These are phyloP conservation scores for Neocloeon triangulifer DNA, from an alignment of 1,140 invertebrate genomes.

Conservation along the genomic window DNA sequence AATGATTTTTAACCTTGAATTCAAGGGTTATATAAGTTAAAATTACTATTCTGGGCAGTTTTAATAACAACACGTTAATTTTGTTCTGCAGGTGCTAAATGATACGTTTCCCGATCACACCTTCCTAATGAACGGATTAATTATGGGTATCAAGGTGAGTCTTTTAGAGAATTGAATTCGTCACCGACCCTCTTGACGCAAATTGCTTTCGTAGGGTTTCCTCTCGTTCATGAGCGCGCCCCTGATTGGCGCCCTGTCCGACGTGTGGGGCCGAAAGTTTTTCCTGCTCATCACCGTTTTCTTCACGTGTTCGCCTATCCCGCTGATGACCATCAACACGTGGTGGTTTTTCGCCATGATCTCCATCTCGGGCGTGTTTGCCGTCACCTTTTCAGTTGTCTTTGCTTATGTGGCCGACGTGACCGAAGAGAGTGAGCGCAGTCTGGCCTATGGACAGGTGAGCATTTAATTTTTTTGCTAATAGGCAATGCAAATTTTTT, in stretches of 20 bases:
- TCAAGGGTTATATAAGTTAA: constrained; percentile 4
- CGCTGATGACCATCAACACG: constrained; percentile 94
- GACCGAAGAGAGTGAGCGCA: constrained; percentile 90
- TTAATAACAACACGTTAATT: too few species aligned
- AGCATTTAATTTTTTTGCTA: too few species aligned
- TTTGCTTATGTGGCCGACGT: constrained; percentile 99
- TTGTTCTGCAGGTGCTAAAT: constrained; percentile 49
- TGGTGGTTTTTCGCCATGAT: constrained; percentile 99
- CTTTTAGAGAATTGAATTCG: neutral
- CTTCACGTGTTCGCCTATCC: constrained; percentile 97
- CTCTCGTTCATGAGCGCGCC: constrained; percentile 93
- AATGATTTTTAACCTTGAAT: neutral
- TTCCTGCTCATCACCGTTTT: constrained; percentile 97
- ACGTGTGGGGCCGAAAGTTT: constrained; percentile 95
- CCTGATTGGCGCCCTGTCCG: constrained; percentile 86
- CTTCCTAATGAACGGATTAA: constrained; percentile 98
- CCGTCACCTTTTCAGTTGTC: constrained; percentile 96
- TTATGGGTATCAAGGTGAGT: constrained; percentile 80
- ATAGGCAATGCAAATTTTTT: too few species aligned
- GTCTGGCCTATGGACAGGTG: constrained; percentile 88
- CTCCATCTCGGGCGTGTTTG: constrained; percentile 94
- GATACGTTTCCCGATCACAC: constrained; percentile 96
- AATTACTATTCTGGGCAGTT: neutral
- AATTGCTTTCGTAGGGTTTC: constrained; percentile 47
- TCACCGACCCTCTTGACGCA: too few species aligned